Evolutionary conservation across 2,888 invertebrate species (phyloP), one percentile per base, ranked within the genome.

Genomic region (Agriopis leucophaearia): DNA sequence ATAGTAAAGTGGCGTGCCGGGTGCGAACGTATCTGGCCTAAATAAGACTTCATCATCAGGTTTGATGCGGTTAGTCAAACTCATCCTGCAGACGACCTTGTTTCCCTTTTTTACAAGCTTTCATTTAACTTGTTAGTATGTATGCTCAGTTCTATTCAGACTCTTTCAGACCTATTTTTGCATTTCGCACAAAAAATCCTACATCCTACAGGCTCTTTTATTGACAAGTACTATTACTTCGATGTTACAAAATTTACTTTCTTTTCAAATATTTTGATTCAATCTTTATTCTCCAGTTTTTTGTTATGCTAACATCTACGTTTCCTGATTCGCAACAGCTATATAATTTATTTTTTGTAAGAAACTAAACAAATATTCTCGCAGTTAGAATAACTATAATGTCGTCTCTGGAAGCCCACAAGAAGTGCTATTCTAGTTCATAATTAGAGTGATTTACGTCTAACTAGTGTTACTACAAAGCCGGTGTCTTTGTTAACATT

Each of bases 401-500:
- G n/a, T 40, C 0, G 42, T n/a, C 27, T 55, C 55, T n/a, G 52
- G 52, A 15, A 40, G 40, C 59, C 16, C 35, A 27, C 60, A 62
- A 61, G 58, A 54, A 60, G 15, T 56, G 63, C 58, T 67, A 60
- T 69, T 69, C 68, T 69, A 64, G 68, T 64, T 64, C 64, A 69
- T 69, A 69, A 69, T 69, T 69, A 56, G 51, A 35, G 60, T 69
- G 68, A 69, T 69, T 69, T 64, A 63, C 67, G 45, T 38, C 27
- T 52, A 66, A 58, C 63, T 50, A 69, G 55, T 60, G 63, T 64
- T 67, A 16, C 54, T 51, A 64, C 66, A 52, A 58, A 66, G 59
- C 56, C 68, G 68, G 59, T 59, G 64, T 64, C 68, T 69, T 69
- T 69, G 68, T 69, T 69, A 64, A 69, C 68, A 69, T 69, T 60